Evolutionary conservation across 2,888 invertebrate genomes (phyloP), one percentile per base, ranked within the genome.

Genomic region (Drosophila infuscata): DNA sequence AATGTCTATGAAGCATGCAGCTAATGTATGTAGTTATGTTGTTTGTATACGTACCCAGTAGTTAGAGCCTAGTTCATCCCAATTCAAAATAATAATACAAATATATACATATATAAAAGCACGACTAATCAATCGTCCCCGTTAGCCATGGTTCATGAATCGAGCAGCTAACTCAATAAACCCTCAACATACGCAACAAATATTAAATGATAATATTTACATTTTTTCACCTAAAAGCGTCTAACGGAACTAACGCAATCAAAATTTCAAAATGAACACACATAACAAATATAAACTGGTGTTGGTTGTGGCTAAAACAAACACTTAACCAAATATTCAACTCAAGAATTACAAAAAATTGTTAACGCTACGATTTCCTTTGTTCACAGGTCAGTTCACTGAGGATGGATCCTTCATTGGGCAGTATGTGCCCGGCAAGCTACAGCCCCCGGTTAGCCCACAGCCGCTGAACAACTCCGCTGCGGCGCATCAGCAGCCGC

Each of bases 351-450:
- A 9, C 20, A 6, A 9, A 30, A 43, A 15, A 30, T 33, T 32
- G 12, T 66, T 38, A 68, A 38, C 61, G 4, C 12, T 54, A 12
- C 43, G n/a, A 32, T 53, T 17, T n/a, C 2, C 12, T 49, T n/a
- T 57, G 17, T n/a, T 33, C 54, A 56, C 75, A 93, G 93, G 93
- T 93, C 97, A 97, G 87, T 99, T 99, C 94, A 98, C 98, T 80
- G 99, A 99, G 94, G 98, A 99, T 94, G 98, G 98, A 57, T 98
- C 98, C 77, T 99, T 99, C 94, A 99, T 99, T 93, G 99, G 99
- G 56, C 98, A 98, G 94, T 99, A 99, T 94, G 98, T 98, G 91
- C 97, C 97, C 70, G 96, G 96, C 83, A 96, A 96, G 91, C 94
- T 96, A 91, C 96, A 95, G 91, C 95, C 95, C 71, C 93, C 94